These are phyloP conservation scores for Salmo trutta DNA, from an alignment of 2,797 vertebrate species.

Conservation along the genomic window DNA sequence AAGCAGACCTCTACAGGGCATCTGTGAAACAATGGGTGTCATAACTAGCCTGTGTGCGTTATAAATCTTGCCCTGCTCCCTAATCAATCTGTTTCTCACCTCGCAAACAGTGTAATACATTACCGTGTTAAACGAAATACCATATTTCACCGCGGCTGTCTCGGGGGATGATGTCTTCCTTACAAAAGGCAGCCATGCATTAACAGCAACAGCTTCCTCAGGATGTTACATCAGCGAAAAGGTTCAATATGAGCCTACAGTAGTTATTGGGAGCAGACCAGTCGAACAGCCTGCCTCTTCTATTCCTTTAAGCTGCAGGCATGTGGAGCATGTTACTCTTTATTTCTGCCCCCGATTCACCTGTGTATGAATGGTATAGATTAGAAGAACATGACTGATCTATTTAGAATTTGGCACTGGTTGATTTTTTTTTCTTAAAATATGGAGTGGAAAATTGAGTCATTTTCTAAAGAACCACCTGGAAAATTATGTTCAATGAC, in stretches of 20 bases:
- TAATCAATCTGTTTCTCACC: conserved; percentile 88
- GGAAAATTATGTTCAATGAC: conserved; percentile 26
- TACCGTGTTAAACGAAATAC: conserved; percentile 71
- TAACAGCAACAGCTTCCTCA: conserved; percentile 65
- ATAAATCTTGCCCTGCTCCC: conserved; percentile 85
- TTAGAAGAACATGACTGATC: conserved; percentile 8
- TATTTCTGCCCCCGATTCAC: conserved; percentile 28
- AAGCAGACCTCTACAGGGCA: conserved; percentile 81
- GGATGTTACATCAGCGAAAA: conserved; percentile 65
- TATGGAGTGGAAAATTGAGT: not conserved
- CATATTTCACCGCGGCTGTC: conserved; percentile 76
- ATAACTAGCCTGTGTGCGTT: conserved; percentile 85
- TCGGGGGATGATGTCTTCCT: conserved; percentile 74
- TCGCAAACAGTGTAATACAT: conserved; percentile 74
- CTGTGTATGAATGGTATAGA: conserved; percentile 19
- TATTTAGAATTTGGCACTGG: conserved; percentile 9
- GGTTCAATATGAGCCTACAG: conserved; percentile 52
- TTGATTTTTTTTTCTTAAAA: not conserved
- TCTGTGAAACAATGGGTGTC: conserved; percentile 91
- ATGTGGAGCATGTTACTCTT: conserved; percentile 37
- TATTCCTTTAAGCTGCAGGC: conserved; percentile 6
- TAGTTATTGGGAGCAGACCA: conserved; percentile 29
- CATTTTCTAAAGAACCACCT: conserved; percentile 18
- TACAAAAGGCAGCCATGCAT: conserved; percentile 60
- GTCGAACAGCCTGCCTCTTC: conserved; percentile 21